Conservation (phyloP, 2,113 vertebrate genomes). For the Sclerurus mexicanus region DNA sequence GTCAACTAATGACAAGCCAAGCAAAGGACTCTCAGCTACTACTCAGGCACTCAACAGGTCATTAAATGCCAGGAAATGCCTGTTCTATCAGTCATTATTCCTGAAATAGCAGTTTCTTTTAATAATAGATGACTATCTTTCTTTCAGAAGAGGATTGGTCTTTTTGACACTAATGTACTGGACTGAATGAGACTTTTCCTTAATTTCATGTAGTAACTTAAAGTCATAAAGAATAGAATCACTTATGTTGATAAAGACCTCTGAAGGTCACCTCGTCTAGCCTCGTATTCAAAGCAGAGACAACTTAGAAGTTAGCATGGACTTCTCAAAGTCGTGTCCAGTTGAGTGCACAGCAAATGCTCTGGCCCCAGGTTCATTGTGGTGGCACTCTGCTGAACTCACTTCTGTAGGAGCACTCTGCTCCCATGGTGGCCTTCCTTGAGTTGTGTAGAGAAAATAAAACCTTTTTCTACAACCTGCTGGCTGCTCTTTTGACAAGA, state of each 20-base stretch:
- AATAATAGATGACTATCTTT: conserved; percentile 28
- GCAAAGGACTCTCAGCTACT: background rate
- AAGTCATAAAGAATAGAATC: background rate
- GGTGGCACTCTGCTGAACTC: background rate
- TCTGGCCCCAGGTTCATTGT: accelerated
- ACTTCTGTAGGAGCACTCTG: background rate
- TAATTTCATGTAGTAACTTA: background rate
- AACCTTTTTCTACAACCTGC: background rate
- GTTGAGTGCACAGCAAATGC: background rate
- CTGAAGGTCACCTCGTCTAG: background rate
- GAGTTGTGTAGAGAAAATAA: background rate
- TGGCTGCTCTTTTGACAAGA: background rate
- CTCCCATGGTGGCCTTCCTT: background rate
- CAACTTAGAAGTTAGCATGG: background rate
- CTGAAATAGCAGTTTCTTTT: conserved; percentile 18
- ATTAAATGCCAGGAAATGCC: conserved; percentile 9
- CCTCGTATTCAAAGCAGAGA: background rate
- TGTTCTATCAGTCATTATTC: conserved; percentile 1
- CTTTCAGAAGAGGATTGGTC: background rate
- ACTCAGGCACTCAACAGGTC: conserved; percentile 9
- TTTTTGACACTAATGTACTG: background rate
- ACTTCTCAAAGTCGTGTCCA: background rate
- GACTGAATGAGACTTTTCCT: background rate
- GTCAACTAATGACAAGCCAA: background rate
- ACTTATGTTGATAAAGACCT: background rate